Conservation (phyloP, 2,113 vertebrate genomes). For the Cyphomyrus discorhynchus region DNA sequence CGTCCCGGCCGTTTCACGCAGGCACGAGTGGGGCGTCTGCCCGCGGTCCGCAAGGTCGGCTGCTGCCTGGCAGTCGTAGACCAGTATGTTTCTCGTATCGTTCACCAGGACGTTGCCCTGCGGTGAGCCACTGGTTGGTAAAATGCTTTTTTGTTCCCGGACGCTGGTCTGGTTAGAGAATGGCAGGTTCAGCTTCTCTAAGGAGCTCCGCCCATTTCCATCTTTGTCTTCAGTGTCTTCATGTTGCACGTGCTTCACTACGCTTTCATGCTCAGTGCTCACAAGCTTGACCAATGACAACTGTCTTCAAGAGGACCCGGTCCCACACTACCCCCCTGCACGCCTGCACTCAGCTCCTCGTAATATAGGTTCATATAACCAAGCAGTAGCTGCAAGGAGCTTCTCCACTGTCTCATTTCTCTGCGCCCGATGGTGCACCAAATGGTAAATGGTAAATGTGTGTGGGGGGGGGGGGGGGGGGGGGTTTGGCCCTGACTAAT, state of each 20-base stretch:
- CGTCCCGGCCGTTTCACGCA: not conserved
- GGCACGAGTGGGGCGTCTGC: not conserved
- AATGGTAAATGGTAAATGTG: not conserved
- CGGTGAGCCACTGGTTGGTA: not conserved
- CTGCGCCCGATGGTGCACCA: not conserved
- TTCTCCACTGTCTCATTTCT: not conserved
- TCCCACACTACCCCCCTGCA: not conserved
- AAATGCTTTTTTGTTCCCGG: not conserved
- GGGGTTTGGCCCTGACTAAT: not conserved
- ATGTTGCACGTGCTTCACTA: not conserved
- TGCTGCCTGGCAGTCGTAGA: not conserved
- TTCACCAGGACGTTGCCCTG: not conserved
- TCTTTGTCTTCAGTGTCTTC: not conserved
- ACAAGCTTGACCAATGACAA: constrained; percentile 10
- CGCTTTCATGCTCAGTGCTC: not conserved
- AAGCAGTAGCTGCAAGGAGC: not conserved
- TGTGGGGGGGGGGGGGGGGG: too few relatives aligned
- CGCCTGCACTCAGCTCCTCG: not conserved
- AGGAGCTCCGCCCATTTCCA: not conserved
- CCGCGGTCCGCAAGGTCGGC: not conserved
- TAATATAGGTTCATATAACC: not conserved
- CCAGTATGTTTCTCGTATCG: not conserved
- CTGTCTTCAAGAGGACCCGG: not conserved
- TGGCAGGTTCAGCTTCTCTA: not conserved
- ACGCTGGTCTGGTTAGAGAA: not conserved